Evolutionary conservation across 2,797 vertebrate genomes (phyloP).

Genomic region (Macroramphosus scolopax): DNA sequence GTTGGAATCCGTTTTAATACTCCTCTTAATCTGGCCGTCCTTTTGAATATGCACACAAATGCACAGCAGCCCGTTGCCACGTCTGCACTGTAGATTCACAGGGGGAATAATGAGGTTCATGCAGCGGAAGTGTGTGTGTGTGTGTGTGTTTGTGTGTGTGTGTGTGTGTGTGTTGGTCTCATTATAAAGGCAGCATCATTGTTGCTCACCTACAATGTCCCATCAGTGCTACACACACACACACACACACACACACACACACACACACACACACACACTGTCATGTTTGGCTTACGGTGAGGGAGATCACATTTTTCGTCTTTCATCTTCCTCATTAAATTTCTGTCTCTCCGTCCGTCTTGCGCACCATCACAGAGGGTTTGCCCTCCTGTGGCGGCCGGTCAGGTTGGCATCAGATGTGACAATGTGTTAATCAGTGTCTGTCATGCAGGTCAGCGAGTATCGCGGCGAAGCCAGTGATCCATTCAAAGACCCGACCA

Average conservation of each 20-base stretch:
- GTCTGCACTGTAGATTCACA: conserved; percentile 7
- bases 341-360: conserved; percentile 11
- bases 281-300: conserved; percentile 1
- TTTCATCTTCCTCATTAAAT: conserved; percentile 5
- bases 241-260: conserved; percentile 1
- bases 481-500: conserved; percentile 40
- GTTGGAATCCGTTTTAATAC: conserved; percentile 9
- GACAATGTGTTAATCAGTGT: conserved; percentile 58
- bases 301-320: too few relatives aligned
- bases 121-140: conserved; percentile 19
- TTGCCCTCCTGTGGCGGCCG: conserved; percentile 3
- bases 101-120: conserved; percentile 33
- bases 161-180: conserved; percentile 15
- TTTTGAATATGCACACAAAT: conserved; percentile 18
- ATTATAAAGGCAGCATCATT: conserved; percentile 25
- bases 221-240: neutral
- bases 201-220: conserved; percentile 38
- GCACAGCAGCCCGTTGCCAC: conserved; percentile 12
- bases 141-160: too few relatives aligned
- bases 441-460: conserved; percentile 56
- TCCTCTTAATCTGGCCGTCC: conserved; percentile 11
- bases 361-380: neutral
- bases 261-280: neutral
- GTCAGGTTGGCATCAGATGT: conserved; percentile 61
- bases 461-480: conserved; percentile 32